Conservation (phyloP, 2,113 vertebrate genomes). For the Pseudorhombus dupliciocellatus region DNA sequence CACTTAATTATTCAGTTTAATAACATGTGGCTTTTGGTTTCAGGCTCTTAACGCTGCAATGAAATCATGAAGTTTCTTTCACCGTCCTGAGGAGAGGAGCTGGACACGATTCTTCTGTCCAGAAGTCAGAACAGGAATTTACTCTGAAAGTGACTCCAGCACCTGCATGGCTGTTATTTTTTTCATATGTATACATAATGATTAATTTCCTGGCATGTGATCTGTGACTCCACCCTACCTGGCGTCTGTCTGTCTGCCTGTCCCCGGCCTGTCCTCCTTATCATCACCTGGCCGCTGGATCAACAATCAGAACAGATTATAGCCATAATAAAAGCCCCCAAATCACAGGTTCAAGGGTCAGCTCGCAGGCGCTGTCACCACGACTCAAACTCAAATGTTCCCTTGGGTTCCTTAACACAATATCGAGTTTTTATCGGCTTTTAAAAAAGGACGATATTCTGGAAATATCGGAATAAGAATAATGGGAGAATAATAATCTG, state of each 20-base stretch:
- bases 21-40: no score
- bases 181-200: conserved; percentile 6
- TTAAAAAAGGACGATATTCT: no score
- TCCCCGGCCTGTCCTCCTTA: conserved; percentile 43
- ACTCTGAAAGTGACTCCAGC: no score
- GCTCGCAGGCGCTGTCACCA: neutral
- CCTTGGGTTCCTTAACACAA: no score
- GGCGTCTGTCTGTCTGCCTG: conserved; percentile 55
- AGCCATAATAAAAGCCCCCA: conserved; percentile 54
- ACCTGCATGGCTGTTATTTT: neutral
- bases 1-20: no score
- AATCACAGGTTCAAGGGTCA: conserved; percentile 53
- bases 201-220: conserved; percentile 36
- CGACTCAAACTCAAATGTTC: no score
- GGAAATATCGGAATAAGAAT: neutral
- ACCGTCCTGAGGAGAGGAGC: no score
- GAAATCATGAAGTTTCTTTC: no score
- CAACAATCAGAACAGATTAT: conserved; percentile 60
- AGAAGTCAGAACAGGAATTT: no score
- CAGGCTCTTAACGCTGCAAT: no score
- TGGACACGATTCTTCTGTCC: no score
- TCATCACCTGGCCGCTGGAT: conserved; percentile 61
- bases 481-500: neutral
- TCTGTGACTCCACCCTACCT: conserved; percentile 55
- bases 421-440: no score